A percentile compares a stretch with the other conserved stretches of the same genome.
phyloP scores from a whole-genome alignment of 2,797 vertebrate species.

The Pseudochirops corinnae region DNA sequence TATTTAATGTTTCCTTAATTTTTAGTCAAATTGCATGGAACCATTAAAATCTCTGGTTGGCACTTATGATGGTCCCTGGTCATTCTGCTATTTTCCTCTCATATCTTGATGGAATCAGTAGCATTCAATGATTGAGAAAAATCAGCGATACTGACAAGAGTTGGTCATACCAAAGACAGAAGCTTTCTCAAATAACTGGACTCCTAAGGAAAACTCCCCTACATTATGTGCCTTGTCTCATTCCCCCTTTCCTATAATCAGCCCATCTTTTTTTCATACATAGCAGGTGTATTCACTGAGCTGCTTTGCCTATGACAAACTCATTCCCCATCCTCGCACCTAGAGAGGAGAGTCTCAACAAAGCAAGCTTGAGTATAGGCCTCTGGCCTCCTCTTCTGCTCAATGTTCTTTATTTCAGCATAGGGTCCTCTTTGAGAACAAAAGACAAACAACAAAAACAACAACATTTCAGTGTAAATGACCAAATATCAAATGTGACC shows the following conservation, averaged over 20 bases:
- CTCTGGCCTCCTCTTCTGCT: background rate
- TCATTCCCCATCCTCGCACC: background rate
- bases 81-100: background rate
- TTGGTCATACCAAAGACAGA: slow-evolving; percentile 45
- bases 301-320: background rate
- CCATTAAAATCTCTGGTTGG: slow-evolving; percentile 40
- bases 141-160: background rate
- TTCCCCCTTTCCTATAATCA: background rate
- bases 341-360: background rate
- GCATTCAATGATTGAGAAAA: slow-evolving; percentile 27
- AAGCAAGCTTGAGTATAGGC: background rate
- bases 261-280: background rate
- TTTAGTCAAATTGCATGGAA: slow-evolving; percentile 42
- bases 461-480: background rate
- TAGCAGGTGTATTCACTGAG: background rate
- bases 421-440: no score
- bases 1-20: slow-evolving; percentile 62
- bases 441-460: no score
- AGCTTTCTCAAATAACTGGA: background rate
- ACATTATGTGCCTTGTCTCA: background rate
- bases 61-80: background rate
- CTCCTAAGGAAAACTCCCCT: background rate
- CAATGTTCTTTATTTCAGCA: background rate
- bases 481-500: background rate
- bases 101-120: slow-evolving; percentile 40